phyloP scores from a whole-genome alignment of 2,888 invertebrate species.

The Chrysolina oricalcia region DNA sequence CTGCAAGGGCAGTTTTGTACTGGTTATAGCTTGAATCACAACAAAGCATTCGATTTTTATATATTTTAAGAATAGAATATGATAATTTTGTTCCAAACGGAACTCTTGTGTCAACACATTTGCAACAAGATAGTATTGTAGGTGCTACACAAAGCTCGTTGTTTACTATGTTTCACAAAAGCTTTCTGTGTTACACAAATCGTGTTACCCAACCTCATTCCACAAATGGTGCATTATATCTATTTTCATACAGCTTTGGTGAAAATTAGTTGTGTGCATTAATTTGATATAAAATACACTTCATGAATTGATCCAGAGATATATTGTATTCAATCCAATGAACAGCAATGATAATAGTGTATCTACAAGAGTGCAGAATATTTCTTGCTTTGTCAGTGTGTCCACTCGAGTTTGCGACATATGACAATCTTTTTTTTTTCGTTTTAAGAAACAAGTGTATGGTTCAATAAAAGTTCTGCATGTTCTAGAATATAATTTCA shows the following conservation, averaged over 20 bases:
- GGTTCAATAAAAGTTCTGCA: no score
- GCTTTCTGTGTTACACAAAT: conserved; percentile 35
- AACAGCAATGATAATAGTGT: background rate
- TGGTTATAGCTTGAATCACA: no score
- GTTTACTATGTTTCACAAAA: conserved; percentile 41
- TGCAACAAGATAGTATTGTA: conserved; percentile 29
- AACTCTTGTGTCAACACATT: conserved; percentile 29
- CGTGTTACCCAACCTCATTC: conserved; percentile 39
- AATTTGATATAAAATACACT: background rate
- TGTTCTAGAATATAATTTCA: no score
- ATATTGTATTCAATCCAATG: background rate
- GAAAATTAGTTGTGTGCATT: background rate
- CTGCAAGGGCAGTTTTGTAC: no score
- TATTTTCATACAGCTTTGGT: conserved; percentile 27
- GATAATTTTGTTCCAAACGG: background rate
- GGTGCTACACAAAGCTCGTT: conserved; percentile 33
- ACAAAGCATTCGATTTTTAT: no score
- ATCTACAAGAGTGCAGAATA: no score
- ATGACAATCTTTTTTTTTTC: no score
- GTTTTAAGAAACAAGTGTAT: no score
- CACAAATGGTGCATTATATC: conserved; percentile 41
- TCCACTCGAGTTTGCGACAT: no score
- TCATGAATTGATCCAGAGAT: background rate
- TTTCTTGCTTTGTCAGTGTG: no score
- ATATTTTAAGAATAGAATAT: no score